These are phyloP conservation scores for Dromococcyx pavoninus DNA, from an alignment of 2,797 vertebrate species.

Conservation along the genomic window DNA sequence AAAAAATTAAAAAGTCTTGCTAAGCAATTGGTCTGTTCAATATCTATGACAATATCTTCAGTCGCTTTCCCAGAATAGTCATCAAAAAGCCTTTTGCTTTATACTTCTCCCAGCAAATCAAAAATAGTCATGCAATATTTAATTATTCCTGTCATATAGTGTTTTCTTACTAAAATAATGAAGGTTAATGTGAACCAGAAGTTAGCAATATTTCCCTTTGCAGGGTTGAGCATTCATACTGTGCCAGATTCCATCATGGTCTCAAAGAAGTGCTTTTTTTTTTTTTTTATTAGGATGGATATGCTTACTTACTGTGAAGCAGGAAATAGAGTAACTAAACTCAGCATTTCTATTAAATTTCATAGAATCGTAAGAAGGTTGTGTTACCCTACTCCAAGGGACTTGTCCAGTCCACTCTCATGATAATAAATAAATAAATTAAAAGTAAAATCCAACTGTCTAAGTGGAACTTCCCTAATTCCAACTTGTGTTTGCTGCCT, in stretches of 20 bases:
- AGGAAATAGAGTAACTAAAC: not conserved
- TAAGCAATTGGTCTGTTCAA: not conserved
- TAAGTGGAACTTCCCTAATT: not conserved
- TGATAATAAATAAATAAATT: not conserved
- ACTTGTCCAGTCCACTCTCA: not conserved
- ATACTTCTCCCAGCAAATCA: not conserved
- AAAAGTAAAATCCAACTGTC: not conserved
- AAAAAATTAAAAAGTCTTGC: not conserved
- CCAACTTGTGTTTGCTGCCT: not conserved
- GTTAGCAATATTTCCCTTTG: not conserved
- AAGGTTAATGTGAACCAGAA: not conserved
- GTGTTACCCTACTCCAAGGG: not conserved
- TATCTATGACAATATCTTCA: not conserved
- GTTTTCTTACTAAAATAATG: not conserved
- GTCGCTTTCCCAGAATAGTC: not conserved
- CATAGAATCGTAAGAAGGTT: not conserved
- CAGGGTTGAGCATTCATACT: not conserved
- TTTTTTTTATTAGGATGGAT: not conserved
- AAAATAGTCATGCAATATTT: not conserved
- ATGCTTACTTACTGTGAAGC: not conserved
- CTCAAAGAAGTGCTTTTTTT: not conserved
- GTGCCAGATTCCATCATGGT: not conserved
- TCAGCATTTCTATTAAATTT: not conserved
- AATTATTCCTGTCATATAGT: not conserved
- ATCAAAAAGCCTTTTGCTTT: not conserved